phyloP scores from a whole-genome alignment of 2,888 invertebrate species.

The Ophion obscuratus region DNA sequence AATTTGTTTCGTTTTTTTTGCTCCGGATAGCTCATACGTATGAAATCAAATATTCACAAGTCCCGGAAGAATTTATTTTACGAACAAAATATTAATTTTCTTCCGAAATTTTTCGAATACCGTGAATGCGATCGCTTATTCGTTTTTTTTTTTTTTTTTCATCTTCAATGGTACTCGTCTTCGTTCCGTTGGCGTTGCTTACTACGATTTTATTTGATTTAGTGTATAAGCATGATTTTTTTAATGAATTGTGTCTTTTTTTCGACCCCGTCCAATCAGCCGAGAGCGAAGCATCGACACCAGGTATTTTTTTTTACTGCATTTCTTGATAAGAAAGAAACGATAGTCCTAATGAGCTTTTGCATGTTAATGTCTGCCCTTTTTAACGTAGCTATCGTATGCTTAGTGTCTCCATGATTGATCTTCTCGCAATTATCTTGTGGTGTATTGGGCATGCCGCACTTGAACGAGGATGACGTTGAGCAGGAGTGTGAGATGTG shows the following conservation, averaged over 20 bases:
- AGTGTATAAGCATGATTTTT: constrained; percentile 72
- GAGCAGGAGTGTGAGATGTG: constrained; percentile 1
- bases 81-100: neutral
- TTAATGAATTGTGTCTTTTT: constrained; percentile 76
- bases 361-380: constrained; percentile 34
- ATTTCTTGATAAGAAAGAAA: constrained; percentile 36
- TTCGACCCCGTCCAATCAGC: constrained; percentile 77
- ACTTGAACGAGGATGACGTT: neutral
- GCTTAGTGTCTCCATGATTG: constrained; percentile 27
- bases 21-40: neutral
- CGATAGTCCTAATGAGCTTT: constrained; percentile 1
- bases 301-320: constrained; percentile 79
- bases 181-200: constrained; percentile 45
- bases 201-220: constrained; percentile 65
- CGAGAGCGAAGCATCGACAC: constrained; percentile 80
- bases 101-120: constrained; percentile 1
- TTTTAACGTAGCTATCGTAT: constrained; percentile 43
- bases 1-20: constrained; percentile 22
- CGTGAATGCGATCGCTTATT: neutral
- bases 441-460: constrained; percentile 37
- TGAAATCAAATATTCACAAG: neutral
- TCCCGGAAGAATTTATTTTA: neutral
- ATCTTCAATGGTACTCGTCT: constrained; percentile 31
- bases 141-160: neutral
- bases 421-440: constrained; percentile 28